Evolutionary conservation across 2,113 vertebrate genomes (phyloP).

Genomic region (Pterocles gutturalis): DNA sequence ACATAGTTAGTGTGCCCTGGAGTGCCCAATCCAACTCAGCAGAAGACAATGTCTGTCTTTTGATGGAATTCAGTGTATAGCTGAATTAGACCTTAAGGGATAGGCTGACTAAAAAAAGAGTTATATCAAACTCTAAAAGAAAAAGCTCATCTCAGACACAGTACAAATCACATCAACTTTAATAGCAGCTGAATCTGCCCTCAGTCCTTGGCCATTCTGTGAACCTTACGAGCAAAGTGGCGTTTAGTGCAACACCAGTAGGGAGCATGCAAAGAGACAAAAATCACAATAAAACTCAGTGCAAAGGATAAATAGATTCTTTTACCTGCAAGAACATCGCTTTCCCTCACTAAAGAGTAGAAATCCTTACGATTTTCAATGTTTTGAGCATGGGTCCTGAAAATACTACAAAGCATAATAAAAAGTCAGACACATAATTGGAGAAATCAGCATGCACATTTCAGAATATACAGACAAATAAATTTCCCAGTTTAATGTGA

Average conservation of each 20-base stretch:
- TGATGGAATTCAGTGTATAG: neutral
- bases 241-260: neutral
- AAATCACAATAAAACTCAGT: neutral
- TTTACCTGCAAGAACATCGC: neutral
- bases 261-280: neutral
- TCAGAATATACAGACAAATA: neutral
- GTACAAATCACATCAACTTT: neutral
- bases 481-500: neutral
- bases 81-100: neutral
- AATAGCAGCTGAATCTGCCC: neutral
- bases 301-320: neutral
- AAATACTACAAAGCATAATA: neutral
- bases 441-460: neutral
- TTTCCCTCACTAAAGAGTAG: neutral
- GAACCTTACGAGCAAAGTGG: neutral
- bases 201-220: neutral
- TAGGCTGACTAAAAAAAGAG: conserved; percentile 30
- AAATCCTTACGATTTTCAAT: neutral
- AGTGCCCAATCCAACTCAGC: neutral
- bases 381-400: neutral
- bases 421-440: neutral
- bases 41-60: neutral
- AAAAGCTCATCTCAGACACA: neutral
- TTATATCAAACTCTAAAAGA: neutral
- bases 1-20: neutral